Base-by-base conservation (phyloP, 2,888 invertebrate genomes). In the Pherbina coryleti region DNA sequence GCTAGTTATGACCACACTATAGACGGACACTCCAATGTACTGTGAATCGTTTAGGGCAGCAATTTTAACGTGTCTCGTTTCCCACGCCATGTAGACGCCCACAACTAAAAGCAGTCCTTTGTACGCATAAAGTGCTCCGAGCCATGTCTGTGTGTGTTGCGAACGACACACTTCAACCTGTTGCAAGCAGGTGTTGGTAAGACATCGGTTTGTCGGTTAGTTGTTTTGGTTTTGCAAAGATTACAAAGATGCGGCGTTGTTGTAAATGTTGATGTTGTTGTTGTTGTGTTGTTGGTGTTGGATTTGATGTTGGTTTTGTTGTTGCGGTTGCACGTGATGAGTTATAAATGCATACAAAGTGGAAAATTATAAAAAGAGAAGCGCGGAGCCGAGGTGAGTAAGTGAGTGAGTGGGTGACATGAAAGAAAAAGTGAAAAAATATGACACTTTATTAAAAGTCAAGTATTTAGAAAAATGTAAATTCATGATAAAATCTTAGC, bases 21-120 rank as follows among this genome's bases (percentile, higher is more conserved):
- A 97, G 0, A 97, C 97, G 83, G 96, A 97, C 88, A 97, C 94
- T 14, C 96, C 97, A 83, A 98, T 97, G 89, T 97, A 97, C 87
- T 97, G 96, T 5, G 97, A 97, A 90, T 98, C 97, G 90, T 97
- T 97, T 34, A 98, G 90, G 0, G 96, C 96, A 17, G 96, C 95
- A 84, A 97, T 96, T 90, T 97, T 97, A 31, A 98, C 96, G 88
- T 95, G 94, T 73, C 96, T 93, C 11, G 97, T 98, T 91, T 97
- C 97, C 97, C 97, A 97, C 0, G 97, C 97, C 97, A 97, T 97
- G 90, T 97, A 97, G 4, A 97, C 95, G 0, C 97, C 97, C 79
- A 97, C 96, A 44, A 97, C 92, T 19, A 97, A 92, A 22, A 97
- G 91, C 0, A 97, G 92, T 1, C 96, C 96, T 89, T 97, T 97